phyloP scores from a whole-genome alignment of 2,113 vertebrate species.

The Gymnogyps californianus region DNA sequence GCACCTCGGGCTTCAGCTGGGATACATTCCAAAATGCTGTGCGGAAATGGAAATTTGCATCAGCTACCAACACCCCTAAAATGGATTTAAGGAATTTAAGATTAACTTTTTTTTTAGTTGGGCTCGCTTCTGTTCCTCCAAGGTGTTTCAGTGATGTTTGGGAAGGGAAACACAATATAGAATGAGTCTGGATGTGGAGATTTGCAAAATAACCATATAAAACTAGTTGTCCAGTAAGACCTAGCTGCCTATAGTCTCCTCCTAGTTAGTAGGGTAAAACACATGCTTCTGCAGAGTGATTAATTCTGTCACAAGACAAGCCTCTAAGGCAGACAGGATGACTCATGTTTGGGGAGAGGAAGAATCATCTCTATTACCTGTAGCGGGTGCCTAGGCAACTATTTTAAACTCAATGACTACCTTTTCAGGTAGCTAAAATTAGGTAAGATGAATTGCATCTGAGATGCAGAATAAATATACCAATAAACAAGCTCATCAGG shows the following conservation, averaged over 20 bases:
- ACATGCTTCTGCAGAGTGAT: background rate
- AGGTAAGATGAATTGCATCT: constrained; percentile 6
- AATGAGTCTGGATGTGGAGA: background rate
- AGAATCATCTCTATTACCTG: constrained; percentile 34
- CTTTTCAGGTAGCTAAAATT: constrained; percentile 48
- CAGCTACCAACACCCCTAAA: background rate
- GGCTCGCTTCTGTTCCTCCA: background rate
- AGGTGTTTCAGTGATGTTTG: background rate
- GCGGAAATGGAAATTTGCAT: background rate
- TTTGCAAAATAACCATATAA: background rate
- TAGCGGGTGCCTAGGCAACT: background rate
- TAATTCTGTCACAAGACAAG: constrained; percentile 9
- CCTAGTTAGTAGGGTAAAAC: background rate
- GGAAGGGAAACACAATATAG: background rate
- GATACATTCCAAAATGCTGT: background rate
- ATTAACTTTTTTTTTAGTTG: background rate
- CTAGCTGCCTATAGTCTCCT: background rate
- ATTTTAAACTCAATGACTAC: constrained; percentile 43
- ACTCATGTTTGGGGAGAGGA: constrained; percentile 24
- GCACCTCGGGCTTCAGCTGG: background rate
- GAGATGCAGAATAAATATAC: constrained; percentile 33
- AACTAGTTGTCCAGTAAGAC: background rate
- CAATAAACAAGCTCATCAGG: constrained; percentile 46
- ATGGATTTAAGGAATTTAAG: background rate
- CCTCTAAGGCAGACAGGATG: background rate